phyloP scores from a whole-genome alignment of 2,113 vertebrate species.

The Hippopotamus amphibius region DNA sequence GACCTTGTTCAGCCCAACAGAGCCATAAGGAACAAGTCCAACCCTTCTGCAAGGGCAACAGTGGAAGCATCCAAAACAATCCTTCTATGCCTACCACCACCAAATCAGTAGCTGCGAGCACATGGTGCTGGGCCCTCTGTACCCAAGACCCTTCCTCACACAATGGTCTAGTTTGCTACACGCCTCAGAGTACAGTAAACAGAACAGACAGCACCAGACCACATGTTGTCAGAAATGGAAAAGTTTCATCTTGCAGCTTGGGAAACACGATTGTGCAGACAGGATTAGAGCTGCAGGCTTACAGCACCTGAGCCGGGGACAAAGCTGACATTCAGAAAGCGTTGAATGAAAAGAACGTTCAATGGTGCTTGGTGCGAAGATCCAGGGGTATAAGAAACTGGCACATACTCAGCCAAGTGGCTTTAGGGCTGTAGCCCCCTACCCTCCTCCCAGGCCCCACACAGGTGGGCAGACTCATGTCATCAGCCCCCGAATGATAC shows the following conservation, averaged over 20 bases:
- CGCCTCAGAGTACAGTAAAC: neutral
- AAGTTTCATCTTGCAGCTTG: neutral
- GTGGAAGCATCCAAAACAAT: neutral
- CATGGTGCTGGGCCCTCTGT: neutral
- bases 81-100: too few species aligned
- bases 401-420: neutral
- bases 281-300: neutral
- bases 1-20: neutral
- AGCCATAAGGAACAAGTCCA: too few species aligned
- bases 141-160: neutral
- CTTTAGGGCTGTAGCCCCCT: neutral
- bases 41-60: neutral
- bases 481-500: neutral
- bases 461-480: neutral
- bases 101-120: neutral
- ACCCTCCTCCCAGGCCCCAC: too few species aligned
- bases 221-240: neutral
- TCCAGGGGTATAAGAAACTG: neutral
- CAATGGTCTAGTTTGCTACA: neutral
- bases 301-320: neutral
- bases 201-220: neutral
- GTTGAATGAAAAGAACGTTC: rapidly evolving
- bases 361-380: neutral
- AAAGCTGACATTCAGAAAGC: rapidly evolving
- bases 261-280: neutral